phyloP scores from a whole-genome alignment of 2,888 invertebrate genomes.

The Choristoneura rosaceana region DNA sequence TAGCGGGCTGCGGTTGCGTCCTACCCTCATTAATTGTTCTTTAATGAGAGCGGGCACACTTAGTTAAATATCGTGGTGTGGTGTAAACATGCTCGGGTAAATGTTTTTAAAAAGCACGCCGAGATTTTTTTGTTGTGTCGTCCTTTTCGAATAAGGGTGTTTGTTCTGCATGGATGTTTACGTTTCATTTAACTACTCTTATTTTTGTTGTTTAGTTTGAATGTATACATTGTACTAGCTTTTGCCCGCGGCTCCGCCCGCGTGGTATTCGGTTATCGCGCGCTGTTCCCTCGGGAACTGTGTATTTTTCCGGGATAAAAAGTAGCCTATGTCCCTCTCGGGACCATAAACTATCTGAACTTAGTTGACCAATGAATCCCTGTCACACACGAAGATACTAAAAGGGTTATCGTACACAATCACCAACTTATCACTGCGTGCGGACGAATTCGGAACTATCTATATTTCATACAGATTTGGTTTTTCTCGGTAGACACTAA shows the following conservation, averaged over 20 bases:
- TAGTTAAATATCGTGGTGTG: conserved; percentile 46
- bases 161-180: neutral
- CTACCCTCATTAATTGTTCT: conserved; percentile 61
- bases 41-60: conserved; percentile 55
- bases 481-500: neutral
- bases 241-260: no score
- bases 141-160: neutral
- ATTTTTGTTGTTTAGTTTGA: no score
- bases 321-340: no score
- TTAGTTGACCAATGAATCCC: neutral
- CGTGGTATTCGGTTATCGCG: no score
- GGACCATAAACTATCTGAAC: neutral
- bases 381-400: neutral
- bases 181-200: no score
- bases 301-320: no score
- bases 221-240: no score
- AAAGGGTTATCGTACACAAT: neutral
- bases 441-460: neutral
- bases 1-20: conserved; percentile 52
- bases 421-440: conserved; percentile 13
- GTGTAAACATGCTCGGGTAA: conserved; percentile 39
- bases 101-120: conserved; percentile 46
- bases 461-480: neutral
- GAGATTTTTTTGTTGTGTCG: neutral
- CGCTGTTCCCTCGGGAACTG: no score